These are phyloP conservation scores for Oreochromis aureus DNA, from an alignment of 2,113 vertebrate species.

Conservation along the genomic window DNA sequence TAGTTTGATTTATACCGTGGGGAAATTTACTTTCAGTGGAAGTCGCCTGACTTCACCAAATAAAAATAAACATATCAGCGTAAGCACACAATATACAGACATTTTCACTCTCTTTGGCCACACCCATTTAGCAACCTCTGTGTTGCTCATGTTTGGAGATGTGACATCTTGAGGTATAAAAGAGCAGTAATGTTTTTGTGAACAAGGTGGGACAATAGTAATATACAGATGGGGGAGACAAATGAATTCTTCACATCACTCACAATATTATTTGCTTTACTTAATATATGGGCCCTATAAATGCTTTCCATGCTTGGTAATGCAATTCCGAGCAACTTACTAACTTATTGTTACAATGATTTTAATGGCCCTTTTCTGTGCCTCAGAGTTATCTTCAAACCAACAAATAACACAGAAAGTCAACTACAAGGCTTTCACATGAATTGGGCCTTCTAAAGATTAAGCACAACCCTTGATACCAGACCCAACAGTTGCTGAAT, in stretches of 20 bases:
- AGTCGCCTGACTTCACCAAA: neutral
- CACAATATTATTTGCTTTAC: neutral
- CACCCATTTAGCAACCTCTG: neutral
- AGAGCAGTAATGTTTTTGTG: rapidly evolving
- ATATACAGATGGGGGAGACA: neutral
- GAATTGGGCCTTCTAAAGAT: neutral
- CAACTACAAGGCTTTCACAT: neutral
- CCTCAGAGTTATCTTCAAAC: neutral
- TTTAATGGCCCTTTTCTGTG: neutral
- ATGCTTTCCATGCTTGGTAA: neutral
- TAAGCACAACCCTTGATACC: neutral
- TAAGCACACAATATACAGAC: neutral
- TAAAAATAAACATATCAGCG: neutral
- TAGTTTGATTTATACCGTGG: rapidly evolving
- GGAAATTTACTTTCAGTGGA: neutral
- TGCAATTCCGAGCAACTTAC: neutral
- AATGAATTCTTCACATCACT: neutral
- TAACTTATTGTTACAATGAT: neutral
- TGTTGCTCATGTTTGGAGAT: neutral
- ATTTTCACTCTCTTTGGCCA: neutral
- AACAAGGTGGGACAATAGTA: neutral
- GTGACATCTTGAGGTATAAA: neutral
- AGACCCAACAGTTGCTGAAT: neutral
- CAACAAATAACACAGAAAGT: neutral
- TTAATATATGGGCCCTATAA: neutral